Evolutionary conservation across 1,140 invertebrate species (phyloP).

Genomic region (Drosophila miranda): DNA sequence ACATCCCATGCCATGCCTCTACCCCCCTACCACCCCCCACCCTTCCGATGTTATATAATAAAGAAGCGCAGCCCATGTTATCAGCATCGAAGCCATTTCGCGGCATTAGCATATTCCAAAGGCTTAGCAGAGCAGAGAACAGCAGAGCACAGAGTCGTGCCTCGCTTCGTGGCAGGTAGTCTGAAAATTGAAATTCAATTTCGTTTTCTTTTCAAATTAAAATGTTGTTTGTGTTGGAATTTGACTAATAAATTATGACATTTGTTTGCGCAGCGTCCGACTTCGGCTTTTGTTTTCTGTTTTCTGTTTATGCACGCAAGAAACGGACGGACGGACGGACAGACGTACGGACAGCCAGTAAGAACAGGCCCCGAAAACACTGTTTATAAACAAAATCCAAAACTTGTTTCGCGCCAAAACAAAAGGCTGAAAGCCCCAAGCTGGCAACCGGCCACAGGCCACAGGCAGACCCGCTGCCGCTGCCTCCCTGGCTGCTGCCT

Average conservation of each 20-base stretch:
- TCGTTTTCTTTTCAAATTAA: slow-evolving; percentile 78
- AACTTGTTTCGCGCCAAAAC: slow-evolving; percentile 63
- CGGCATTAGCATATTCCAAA: slow-evolving; percentile 65
- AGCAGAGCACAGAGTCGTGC: slow-evolving; percentile 25
- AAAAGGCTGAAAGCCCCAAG: slow-evolving; percentile 13
- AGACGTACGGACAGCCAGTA: slow-evolving; percentile 6
- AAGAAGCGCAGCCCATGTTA: slow-evolving; percentile 45
- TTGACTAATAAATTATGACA: slow-evolving; percentile 77
- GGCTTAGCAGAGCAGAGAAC: slow-evolving; percentile 21
- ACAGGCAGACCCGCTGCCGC: not conserved
- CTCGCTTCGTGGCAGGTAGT: slow-evolving; percentile 55
- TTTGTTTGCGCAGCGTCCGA: slow-evolving; percentile 57
- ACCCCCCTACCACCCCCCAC: not conserved
- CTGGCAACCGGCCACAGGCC: slow-evolving; percentile 46
- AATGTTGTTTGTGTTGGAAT: slow-evolving; percentile 71
- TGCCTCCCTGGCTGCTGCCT: no score
- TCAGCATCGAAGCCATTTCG: slow-evolving; percentile 53
- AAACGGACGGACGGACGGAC: slow-evolving; percentile 29
- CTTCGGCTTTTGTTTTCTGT: slow-evolving; percentile 40
- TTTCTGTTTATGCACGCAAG: slow-evolving; percentile 14
- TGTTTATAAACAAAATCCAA: slow-evolving; percentile 74
- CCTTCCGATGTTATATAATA: slow-evolving; percentile 1
- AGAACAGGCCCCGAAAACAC: slow-evolving; percentile 28
- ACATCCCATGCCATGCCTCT: slow-evolving; percentile 17
- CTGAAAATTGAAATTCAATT: slow-evolving; percentile 74